A percentile compares a stretch with the other conserved stretches of the same genome.
Conservation (phyloP, 92 coral and sea anemone genomes). For the Umimayanthus kanabou region DNA sequence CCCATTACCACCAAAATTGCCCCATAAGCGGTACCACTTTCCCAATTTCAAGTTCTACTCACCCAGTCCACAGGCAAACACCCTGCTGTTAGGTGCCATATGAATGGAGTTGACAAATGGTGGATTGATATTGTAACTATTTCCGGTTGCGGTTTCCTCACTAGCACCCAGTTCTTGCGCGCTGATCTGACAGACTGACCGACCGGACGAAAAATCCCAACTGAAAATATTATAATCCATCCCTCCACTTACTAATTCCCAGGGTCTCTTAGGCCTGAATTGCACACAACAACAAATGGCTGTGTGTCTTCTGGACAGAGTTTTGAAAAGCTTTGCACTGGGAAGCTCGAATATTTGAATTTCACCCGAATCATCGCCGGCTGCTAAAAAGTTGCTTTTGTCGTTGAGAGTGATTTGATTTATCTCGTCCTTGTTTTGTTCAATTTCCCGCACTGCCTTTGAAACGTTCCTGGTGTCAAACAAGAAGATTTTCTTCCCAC, state of each 20-base stretch:
- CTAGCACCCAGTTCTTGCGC: conserved; percentile 60
- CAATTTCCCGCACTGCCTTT: conserved; percentile 62
- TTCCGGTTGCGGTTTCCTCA: conserved; percentile 30
- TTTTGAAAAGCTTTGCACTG: conserved; percentile 70
- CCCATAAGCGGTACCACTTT: too few species aligned
- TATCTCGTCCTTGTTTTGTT: conserved; percentile 84
- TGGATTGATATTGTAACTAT: conserved; percentile 73
- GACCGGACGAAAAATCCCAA: conserved; percentile 95
- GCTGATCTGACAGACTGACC: conserved; percentile 63
- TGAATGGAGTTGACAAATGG: conserved; percentile 94
- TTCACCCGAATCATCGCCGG: conserved; percentile 90
- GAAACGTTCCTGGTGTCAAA: conserved; percentile 76
- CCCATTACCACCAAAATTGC: not conserved
- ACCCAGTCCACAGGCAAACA: conserved; percentile 93
- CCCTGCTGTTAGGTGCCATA: conserved; percentile 67
- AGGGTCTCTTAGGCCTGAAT: conserved; percentile 84
- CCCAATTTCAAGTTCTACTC: not conserved
- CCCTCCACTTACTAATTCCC: conserved; percentile 91
- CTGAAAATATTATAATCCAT: conserved; percentile 78
- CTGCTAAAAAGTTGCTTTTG: conserved; percentile 77
- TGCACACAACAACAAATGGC: conserved; percentile 89
- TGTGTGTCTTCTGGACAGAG: conserved; percentile 70
- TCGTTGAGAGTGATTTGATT: conserved; percentile 78
- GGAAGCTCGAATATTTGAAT: conserved; percentile 79
- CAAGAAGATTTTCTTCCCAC: conserved; percentile 70